Base-by-base conservation (phyloP, 1,140 invertebrate genomes). In the Drosophila navojoa region DNA sequence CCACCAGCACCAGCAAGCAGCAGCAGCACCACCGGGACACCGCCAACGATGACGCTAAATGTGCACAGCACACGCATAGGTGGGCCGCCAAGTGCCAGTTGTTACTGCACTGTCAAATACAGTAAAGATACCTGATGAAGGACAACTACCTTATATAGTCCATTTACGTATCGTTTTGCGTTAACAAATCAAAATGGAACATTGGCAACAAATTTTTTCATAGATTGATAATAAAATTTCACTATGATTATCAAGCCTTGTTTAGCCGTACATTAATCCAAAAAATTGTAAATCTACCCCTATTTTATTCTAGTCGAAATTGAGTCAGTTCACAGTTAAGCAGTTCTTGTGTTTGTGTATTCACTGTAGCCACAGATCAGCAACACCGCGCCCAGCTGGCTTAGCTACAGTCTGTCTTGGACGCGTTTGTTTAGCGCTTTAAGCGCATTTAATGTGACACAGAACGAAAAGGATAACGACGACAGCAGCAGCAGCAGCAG, bases 381-480 rank as follows among this genome's bases (percentile, higher is more conserved):
- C 27, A 54, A 29, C 32, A 19, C 54, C 47, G 49, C 47, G 47
- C 47, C 44, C 59, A 61, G 59, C n/a, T 58, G 19, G 55, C 55
- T 27, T 27, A 52, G 45, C 66, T 32, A n/a, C 66, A 60, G 71
- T 25, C 60, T 77, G 67, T 77, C 58, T 67, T 67, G 79, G n/a
- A 54, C 47, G 52, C 74, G 85, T 89, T 86, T 86, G 81, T 86
- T 89, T 89, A 89, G 85, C 77, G 84, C 84, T 87, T 89, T 90
- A 89, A 89, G 84, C 84, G 85, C 85, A 89, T 89, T 89, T 89
- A 89, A 89, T 89, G 85, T 89, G 84, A 89, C 84, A 89, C 84
- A 89, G 79, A 89, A 90, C 84, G 85, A 90, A 90, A 87, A 84
- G 84, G 84, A 90, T 89, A 89, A 89, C 84, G 85, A 89, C 85